These are phyloP conservation scores for Notolabrus celidotus DNA, from an alignment of 2,797 vertebrate genomes.

Conservation along the genomic window DNA sequence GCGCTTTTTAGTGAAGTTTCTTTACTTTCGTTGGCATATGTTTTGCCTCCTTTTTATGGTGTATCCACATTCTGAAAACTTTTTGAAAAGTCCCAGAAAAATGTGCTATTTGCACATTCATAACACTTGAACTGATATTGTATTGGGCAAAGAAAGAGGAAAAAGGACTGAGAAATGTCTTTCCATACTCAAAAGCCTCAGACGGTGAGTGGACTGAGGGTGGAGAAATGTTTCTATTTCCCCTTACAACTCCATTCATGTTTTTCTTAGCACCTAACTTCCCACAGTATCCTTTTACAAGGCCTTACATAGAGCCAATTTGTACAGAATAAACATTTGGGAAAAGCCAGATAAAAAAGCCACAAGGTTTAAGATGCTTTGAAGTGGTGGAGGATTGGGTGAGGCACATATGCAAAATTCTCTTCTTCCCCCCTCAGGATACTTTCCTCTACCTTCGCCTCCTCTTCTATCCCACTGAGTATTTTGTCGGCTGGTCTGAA, in stretches of 20 bases:
- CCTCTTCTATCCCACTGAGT: constrained; percentile 19
- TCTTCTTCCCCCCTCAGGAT: constrained; percentile 31
- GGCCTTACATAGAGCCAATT: not conserved
- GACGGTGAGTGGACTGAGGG: not conserved
- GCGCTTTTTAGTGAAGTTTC: not conserved
- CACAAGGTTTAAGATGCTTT: constrained; percentile 24
- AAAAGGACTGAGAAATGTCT: not conserved
- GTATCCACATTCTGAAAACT: constrained; percentile 27
- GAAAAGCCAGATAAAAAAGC: not conserved
- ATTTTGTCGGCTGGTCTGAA: constrained; percentile 52
- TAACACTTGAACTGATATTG: not conserved
- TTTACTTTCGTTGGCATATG: constrained; percentile 14
- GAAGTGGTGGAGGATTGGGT: constrained; percentile 16
- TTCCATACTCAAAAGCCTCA: not conserved
- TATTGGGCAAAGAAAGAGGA: constrained; percentile 2
- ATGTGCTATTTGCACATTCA: not conserved
- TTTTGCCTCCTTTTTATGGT: constrained; percentile 10
- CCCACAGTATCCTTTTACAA: not conserved
- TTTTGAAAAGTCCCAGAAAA: constrained; percentile 20
- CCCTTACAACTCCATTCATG: constrained; percentile 3
- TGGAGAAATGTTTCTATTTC: constrained; percentile 2
- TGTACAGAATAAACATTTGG: constrained; percentile 17
- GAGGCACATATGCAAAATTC: constrained; percentile 12
- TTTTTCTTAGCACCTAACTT: not conserved
- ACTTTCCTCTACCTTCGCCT: constrained; percentile 17